A percentile compares a stretch with the other conserved stretches of the same genome.
Conservation (phyloP, 1,140 invertebrate species). For the Sesamia nonagrioides region DNA sequence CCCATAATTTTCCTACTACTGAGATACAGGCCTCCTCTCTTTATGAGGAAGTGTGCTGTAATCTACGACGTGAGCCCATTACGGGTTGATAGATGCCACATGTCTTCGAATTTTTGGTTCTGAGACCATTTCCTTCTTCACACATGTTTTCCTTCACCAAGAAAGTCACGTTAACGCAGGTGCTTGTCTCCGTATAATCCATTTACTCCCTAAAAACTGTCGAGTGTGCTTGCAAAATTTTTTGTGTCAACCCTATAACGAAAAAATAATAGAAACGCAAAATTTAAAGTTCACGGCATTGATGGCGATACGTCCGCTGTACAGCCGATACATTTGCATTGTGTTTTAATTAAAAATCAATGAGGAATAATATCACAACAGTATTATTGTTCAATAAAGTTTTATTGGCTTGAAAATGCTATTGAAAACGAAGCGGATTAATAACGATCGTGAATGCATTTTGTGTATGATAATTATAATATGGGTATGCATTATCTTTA, state of each 20-base stretch:
- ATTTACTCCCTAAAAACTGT: no score
- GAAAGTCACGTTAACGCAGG: no score
- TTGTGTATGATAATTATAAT: not conserved
- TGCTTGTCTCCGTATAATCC: no score
- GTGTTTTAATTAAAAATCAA: slow-evolving; percentile 56
- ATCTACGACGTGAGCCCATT: no score
- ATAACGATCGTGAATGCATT: not conserved
- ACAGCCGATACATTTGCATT: slow-evolving; percentile 51
- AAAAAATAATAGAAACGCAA: not conserved
- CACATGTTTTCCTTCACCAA: no score
- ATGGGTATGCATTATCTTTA: not conserved
- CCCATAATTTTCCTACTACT: no score
- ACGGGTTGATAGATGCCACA: no score
- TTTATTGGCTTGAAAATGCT: slow-evolving; percentile 30
- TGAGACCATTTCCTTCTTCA: no score
- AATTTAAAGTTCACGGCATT: slow-evolving; percentile 27
- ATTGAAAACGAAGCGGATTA: slow-evolving; percentile 20
- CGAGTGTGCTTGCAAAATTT: no score
- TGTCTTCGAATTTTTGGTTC: no score
- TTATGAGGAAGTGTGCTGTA: no score
- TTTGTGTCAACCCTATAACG: not conserved
- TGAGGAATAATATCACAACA: slow-evolving; percentile 44
- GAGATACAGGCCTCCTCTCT: no score
- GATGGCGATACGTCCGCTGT: slow-evolving; percentile 22
- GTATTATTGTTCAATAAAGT: slow-evolving; percentile 43